Base-by-base conservation (phyloP, 2,888 invertebrate genomes). In the Tetranychus piercei region DNA sequence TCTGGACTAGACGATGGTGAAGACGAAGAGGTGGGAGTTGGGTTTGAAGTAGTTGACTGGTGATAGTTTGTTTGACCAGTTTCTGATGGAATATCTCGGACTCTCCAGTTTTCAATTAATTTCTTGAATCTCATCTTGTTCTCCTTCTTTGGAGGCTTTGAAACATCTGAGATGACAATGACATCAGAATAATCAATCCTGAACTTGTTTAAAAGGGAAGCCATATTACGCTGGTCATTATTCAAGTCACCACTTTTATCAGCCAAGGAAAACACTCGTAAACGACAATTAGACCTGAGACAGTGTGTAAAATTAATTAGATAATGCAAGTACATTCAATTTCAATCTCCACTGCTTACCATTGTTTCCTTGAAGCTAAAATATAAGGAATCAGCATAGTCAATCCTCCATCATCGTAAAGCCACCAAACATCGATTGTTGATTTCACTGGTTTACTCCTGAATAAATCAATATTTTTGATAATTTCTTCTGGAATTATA, bases 141-240 rank as follows among this genome's bases (percentile, higher is more conserved):
- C 23, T 87, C 85, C 77, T 90, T 89, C 77, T 87, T 87, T 0
- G 96, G 94, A 80, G 90, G 89, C 81, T 89, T 90, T 45, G 91
- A 91, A 74, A 96, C 89, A 82, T 95, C 94, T 0, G 95, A 88
- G 76, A 99, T 89, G 78, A 97, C 89, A 80, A 90, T 90, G 78
- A 97, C 84, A 78, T 94, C 94, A 0, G 94, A 92, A 83, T 94
- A 97, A 83, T 96, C 94, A 80, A 99, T 99, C 76, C 97, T 87
- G 84, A 99, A 97, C 85, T 97, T 97, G 4, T 93, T 91, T 71
- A 99, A 84, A 44, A 99, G 84, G 77, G 94, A 91, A 9, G 95
- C 97, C 94, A 99, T 94, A 79, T 77, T 78, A 79, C 92, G 86
- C 80, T 94, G 92, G 80, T 95, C 94, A 75, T 90, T 87, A 81